Percentiles rank a stretch among this genome's conserved stretches.
These are phyloP conservation scores for Rugalucina vietnamica DNA, from an alignment of 2,888 invertebrate species.

Conservation along the genomic window DNA sequence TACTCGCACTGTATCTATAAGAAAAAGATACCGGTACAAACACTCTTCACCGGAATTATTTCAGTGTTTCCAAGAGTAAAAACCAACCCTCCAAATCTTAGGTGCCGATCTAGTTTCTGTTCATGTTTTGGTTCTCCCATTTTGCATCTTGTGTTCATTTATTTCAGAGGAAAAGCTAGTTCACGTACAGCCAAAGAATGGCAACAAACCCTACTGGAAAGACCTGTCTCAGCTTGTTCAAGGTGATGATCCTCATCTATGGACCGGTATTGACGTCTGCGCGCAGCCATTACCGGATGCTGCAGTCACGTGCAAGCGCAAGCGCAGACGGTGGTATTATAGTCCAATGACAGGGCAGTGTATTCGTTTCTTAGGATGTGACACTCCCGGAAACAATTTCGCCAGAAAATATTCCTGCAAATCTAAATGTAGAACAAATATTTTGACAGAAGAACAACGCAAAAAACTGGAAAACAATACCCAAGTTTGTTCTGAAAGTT, in stretches of 20 bases:
- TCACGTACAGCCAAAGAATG: not conserved
- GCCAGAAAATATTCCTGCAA: conserved; percentile 65
- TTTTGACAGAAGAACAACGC: conserved; percentile 14
- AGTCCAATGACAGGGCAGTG: conserved; percentile 65
- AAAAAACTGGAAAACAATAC: conserved; percentile 6
- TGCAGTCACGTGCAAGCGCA: conserved; percentile 61
- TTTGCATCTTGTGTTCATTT: no score
- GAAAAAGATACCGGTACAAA: no score
- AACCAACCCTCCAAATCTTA: no score
- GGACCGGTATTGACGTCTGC: conserved; percentile 51
- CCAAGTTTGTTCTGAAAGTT: conserved; percentile 29
- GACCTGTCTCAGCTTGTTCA: not conserved
- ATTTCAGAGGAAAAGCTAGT: not conserved
- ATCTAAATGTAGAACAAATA: conserved; percentile 55
- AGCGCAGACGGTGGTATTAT: conserved; percentile 64
- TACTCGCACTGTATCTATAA: no score
- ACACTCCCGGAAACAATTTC: conserved; percentile 66
- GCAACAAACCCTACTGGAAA: not conserved
- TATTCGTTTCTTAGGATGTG: conserved; percentile 63
- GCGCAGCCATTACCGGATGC: conserved; percentile 53
- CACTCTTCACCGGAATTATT: no score
- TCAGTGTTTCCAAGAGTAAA: no score
- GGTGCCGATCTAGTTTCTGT: no score
- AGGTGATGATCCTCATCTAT: conserved; percentile 36
- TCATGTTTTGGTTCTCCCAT: no score